Evolutionary conservation across 1,140 invertebrate genomes (phyloP), one percentile per base, ranked within the genome.

Genomic region (Aphidius gifuensis): DNA sequence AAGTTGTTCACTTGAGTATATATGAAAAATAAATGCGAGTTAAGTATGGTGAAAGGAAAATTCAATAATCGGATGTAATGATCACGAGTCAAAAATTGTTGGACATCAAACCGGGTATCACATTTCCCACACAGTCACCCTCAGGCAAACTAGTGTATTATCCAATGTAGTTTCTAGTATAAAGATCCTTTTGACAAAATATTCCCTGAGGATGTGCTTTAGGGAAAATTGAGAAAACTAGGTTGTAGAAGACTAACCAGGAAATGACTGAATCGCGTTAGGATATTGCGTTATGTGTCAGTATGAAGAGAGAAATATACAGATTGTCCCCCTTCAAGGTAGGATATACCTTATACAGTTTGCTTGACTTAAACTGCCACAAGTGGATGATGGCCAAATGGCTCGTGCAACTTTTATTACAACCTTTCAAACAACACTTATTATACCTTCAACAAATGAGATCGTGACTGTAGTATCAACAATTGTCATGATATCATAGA

Each of bases 151-250:
- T 74, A 71, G 73, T 73, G 64, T 79, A 81, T 80, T 78, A 80
- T 76, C 71, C 74, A 76, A 63, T 43, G 48, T 50, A 45, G 69
- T 74, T 71, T 72, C 69, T 74, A 69, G 78, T 77, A 80, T 81
- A 80, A 79, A 79, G 78, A 80, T 80, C 78, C 78, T 81, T 32
- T 81, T 81, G 79, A 81, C 78, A 80, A 80, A 81, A 80, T 78
- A 71, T 70, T 81, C 78, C 74, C 78, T 61, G 68, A 77, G 72
- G 79, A 81, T 65, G 62, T 69, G 71, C 69, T 76, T 76, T 71
- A 71, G 73, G 76, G 77, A 71, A 53, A 66, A 43, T 55, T 50
- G 2, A 55, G 43, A 42, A 40, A n/a, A 40, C 39, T 55, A 40
- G 53, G 39, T 53, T 62, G 72, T 79, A 72, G 73, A 74, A 68